Conservation (phyloP, 2,888 invertebrate species). For the Arge pagana region DNA sequence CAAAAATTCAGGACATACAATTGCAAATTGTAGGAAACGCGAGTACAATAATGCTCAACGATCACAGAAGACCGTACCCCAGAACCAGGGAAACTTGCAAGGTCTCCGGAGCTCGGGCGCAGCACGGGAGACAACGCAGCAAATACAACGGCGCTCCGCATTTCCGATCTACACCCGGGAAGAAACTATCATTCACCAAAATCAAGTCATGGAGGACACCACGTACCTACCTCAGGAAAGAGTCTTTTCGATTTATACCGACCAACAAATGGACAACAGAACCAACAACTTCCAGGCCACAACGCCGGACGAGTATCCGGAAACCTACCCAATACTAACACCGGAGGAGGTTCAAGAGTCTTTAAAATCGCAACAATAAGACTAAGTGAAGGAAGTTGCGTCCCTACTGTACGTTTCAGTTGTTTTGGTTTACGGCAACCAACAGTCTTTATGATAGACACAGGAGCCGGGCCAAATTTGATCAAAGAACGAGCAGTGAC, state of each 20-base stretch:
- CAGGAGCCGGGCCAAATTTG: conserved; percentile 1
- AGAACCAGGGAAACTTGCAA: neutral
- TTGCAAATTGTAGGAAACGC: neutral
- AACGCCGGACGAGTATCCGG: too few species aligned
- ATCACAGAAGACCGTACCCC: too few species aligned
- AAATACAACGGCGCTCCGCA: too few species aligned
- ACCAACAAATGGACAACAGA: too few species aligned
- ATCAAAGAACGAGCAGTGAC: neutral
- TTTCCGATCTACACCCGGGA: too few species aligned
- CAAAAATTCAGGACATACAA: conserved; percentile 4
- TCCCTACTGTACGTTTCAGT: neutral
- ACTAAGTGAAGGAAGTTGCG: neutral
- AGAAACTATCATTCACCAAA: too few species aligned
- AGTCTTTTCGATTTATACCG: neutral
- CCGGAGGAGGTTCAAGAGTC: too few species aligned
- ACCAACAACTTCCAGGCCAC: too few species aligned
- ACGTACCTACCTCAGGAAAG: too few species aligned
- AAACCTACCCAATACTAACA: too few species aligned
- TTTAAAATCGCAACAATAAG: neutral
- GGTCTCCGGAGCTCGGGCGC: neutral
- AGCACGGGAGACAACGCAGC: neutral
- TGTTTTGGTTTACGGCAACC: neutral
- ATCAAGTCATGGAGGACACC: neutral
- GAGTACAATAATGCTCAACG: neutral
- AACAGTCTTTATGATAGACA: neutral